Evolutionary conservation across 2,113 vertebrate genomes (phyloP), one percentile per base, ranked within the genome.

Genomic region (Heteronetta atricapilla): DNA sequence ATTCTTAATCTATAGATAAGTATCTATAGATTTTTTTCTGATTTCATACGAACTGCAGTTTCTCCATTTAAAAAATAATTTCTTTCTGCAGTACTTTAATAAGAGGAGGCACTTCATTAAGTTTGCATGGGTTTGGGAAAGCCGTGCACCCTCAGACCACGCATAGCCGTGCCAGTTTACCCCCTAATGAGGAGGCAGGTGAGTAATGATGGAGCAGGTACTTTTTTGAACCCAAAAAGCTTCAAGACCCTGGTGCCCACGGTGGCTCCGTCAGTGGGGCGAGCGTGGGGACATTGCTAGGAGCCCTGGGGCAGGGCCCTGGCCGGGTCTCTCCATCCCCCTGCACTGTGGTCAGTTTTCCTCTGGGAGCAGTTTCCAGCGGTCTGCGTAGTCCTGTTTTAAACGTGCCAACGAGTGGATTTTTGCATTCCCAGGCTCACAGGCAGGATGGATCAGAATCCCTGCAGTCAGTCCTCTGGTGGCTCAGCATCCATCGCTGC

Each of bases 241-340:
- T 69, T 11, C 33, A 82, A 52, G 60, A 6, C 6, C n/a, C n/a
- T n/a, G n/a, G 12, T 69, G 66, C 23, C 46, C 1, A 1, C 14
- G 16, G 53, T 1, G 1, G 60, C 36, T 52, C 44, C 21, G 64
- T 69, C 2, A 1, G 5, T 0, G 0, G 21, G 18, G 11, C 3
- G 29, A n/a, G 52, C 4, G 86, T 50, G 50, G 58, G 55, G 60
- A 63, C 60, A 26, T 14, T 75, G 73, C 42, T 28, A 23, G 69
- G 50, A 38, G 52, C 68, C 53, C 26, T 20, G 48, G 48, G 68
- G 19, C 19, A 7, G 46, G 25, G 10, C 28, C n/a, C 50, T 12
- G 52, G 28, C 26, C 15, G 19, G 22, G 21, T 63, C 50, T 31
- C 12, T 38, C 19, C 31, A 12, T 60, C 42, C 40, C 40, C 40